These are phyloP conservation scores for Alligator mississippiensis DNA, from an alignment of 2,113 vertebrate genomes.

Conservation along the genomic window DNA sequence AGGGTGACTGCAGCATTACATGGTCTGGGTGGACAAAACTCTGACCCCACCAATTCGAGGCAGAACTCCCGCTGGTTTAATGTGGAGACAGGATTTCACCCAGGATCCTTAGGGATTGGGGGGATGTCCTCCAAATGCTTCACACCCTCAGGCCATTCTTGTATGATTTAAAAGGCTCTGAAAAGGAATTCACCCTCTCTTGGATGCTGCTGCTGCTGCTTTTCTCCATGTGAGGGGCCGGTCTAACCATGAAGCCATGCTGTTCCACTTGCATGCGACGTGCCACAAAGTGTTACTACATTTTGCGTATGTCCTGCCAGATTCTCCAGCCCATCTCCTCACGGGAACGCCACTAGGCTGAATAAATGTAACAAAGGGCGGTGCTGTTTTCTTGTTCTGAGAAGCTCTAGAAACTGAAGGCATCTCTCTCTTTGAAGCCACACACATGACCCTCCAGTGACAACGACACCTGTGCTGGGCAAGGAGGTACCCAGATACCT, in stretches of 20 bases:
- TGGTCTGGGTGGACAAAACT: not conserved
- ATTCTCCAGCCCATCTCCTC: not conserved
- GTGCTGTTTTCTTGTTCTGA: too few relatives aligned
- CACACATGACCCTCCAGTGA: not conserved
- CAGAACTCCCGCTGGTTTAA: not conserved
- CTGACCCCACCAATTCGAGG: not conserved
- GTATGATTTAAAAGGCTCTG: too few relatives aligned
- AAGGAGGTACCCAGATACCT: not conserved
- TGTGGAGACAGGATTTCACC: not conserved
- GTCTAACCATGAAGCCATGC: not conserved
- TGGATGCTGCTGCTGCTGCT: not conserved
- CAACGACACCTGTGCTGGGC: not conserved
- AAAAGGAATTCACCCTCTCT: not conserved
- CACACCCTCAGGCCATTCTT: not conserved
- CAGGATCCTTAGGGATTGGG: not conserved
- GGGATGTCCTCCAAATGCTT: not conserved
- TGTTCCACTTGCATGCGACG: not conserved
- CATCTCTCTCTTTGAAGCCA: too few relatives aligned
- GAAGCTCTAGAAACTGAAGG: too few relatives aligned
- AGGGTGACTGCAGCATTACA: not conserved
- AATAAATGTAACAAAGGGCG: too few relatives aligned
- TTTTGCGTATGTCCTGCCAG: not conserved
- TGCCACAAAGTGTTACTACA: not conserved
- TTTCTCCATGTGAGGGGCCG: not conserved
- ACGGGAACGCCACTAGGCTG: too few relatives aligned